These are phyloP conservation scores for Delia radicum DNA, from an alignment of 1,140 invertebrate species.

Conservation along the genomic window DNA sequence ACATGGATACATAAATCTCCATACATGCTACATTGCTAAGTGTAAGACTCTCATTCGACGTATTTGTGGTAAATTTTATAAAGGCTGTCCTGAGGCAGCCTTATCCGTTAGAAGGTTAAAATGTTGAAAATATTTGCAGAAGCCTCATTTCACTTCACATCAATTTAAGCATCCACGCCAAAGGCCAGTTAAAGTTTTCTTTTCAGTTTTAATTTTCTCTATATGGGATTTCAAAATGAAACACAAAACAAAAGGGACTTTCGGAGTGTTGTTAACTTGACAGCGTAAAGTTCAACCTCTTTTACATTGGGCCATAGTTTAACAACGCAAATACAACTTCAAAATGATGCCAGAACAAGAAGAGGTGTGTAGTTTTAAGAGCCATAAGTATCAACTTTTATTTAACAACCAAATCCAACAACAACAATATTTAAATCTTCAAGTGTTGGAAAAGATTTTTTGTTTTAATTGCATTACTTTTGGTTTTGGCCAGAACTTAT, in stretches of 20 bases:
- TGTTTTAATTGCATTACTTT: not conserved
- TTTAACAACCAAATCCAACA: not conserved
- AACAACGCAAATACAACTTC: not conserved
- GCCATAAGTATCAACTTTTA: slow-evolving; percentile 14
- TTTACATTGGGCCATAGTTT: slow-evolving; percentile 29
- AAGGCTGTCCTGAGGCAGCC: too few species aligned
- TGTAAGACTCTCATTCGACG: too few species aligned
- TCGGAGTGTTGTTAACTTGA: slow-evolving; percentile 50
- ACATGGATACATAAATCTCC: too few species aligned
- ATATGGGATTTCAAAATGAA: not conserved
- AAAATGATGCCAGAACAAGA: slow-evolving; percentile 7
- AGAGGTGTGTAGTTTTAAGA: slow-evolving; percentile 17
- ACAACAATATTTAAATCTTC: not conserved
- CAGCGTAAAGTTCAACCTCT: slow-evolving; percentile 51
- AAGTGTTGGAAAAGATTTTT: not conserved
- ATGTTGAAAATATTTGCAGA: slow-evolving; percentile 8
- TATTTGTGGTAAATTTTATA: too few species aligned
- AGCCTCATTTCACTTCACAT: slow-evolving; percentile 15
- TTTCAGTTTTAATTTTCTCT: not conserved
- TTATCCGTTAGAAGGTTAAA: too few species aligned
- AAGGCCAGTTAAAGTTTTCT: not conserved
- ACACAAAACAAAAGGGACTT: not conserved
- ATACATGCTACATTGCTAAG: too few species aligned
- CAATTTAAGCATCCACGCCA: slow-evolving; percentile 19
- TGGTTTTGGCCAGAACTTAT: not conserved